Evolutionary conservation across 2,888 invertebrate species (phyloP).

Genomic region (Scaptomyza flava): DNA sequence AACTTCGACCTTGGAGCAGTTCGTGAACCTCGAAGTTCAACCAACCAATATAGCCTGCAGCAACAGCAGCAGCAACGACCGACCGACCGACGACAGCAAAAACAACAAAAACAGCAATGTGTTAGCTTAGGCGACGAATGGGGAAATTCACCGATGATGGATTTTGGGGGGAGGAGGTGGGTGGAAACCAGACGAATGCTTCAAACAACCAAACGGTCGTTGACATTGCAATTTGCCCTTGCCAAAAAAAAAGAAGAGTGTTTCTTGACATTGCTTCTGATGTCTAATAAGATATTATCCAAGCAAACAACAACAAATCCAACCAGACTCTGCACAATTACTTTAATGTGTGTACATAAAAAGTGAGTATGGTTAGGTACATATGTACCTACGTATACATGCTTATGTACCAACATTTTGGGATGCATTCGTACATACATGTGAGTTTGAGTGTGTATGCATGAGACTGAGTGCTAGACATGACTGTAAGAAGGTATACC

Average conservation of each 20-base stretch:
- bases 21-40: slow-evolving; percentile 75
- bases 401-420: neutral
- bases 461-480: neutral
- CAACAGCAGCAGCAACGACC: slow-evolving; percentile 25
- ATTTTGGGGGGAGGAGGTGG: slow-evolving; percentile 8
- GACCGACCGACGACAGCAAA: slow-evolving; percentile 17
- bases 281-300: slow-evolving; percentile 52
- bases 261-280: slow-evolving; percentile 55
- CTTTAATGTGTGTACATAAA: slow-evolving; percentile 10
- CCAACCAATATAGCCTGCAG: slow-evolving; percentile 62
- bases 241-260: slow-evolving; percentile 50
- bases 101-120: slow-evolving; percentile 43
- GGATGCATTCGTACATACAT: neutral
- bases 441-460: neutral
- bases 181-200: slow-evolving; percentile 65
- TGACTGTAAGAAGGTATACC: neutral
- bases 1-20: slow-evolving; percentile 76
- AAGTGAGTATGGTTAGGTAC: slow-evolving; percentile 2
- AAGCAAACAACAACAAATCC: slow-evolving; percentile 16
- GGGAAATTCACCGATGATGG: slow-evolving; percentile 37
- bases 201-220: slow-evolving; percentile 57
- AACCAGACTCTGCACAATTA: slow-evolving; percentile 16
- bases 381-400: neutral
- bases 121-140: slow-evolving; percentile 59
- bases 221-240: slow-evolving; percentile 60